Conservation (phyloP, 2,797 vertebrate species). For the Epinephelus coioides region DNA sequence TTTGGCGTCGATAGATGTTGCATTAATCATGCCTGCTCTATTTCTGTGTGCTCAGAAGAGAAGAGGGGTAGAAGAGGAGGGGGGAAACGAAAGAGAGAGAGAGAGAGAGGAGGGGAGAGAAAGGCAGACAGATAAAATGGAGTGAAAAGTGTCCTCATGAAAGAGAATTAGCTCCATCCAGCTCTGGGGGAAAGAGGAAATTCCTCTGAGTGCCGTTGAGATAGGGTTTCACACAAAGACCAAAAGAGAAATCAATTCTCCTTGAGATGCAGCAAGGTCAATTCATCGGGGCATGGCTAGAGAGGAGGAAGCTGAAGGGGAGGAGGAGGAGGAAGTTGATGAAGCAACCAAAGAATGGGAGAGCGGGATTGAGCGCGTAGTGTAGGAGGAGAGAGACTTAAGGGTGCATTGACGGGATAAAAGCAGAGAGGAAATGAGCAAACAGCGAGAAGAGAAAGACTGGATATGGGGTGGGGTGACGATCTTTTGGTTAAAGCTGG, state of each 20-base stretch:
- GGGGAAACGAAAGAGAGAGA: constrained; percentile 15
- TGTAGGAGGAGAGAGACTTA: constrained; percentile 47
- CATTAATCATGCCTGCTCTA: constrained; percentile 80
- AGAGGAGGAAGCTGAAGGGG: constrained; percentile 43
- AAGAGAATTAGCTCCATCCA: constrained; percentile 76
- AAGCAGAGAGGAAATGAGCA: constrained; percentile 57
- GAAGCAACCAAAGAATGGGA: constrained; percentile 55
- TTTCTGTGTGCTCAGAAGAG: constrained; percentile 69
- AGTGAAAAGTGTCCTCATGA: constrained; percentile 78
- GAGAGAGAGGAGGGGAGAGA: constrained; percentile 24
- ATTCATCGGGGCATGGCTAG: constrained; percentile 57
- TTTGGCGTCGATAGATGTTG: constrained; percentile 69
- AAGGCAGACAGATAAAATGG: constrained; percentile 68
- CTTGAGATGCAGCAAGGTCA: constrained; percentile 86
- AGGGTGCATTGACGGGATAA: constrained; percentile 43
- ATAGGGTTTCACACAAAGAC: constrained; percentile 82
- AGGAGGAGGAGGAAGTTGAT: constrained; percentile 49
- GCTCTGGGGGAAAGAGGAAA: constrained; percentile 69
- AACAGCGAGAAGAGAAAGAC: constrained; percentile 43
- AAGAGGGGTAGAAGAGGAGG: constrained; percentile 37
- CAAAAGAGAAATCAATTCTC: constrained; percentile 84
- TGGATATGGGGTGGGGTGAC: constrained; percentile 31
- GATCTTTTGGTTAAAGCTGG: constrained; percentile 44
- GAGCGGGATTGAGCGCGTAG: constrained; percentile 22
- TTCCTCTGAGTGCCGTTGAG: constrained; percentile 79